Base-by-base conservation (phyloP, 2,797 vertebrate species). In the Heteromormyrus szaboi region DNA sequence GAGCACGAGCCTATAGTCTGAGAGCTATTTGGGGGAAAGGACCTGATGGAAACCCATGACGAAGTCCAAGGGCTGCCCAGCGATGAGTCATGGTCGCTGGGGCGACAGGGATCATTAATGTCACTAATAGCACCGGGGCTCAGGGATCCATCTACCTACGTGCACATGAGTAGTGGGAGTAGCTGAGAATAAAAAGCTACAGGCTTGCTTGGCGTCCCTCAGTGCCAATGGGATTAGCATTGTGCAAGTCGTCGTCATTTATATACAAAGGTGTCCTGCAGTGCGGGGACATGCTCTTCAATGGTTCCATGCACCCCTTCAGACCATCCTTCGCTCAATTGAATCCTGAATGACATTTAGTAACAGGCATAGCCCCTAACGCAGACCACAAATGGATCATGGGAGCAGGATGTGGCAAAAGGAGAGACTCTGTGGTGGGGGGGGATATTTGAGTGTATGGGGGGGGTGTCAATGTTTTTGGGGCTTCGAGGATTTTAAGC, bases 321-420 rank as follows among this genome's bases (percentile, higher is more conserved):
- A 19, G 14, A 79, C 33, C 14, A 79, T 17, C 37, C n/a, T 12
- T 12, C 11, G 19, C 81, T 9, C 44, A 46, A 3, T 50, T n/a
- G 46, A 41, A 46, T 84, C 22, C 81, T 51, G 89, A 68, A 85
- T 85, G 83, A 88, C 25, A 81, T 85, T 89, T 65, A 53, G 59
- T 84, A 46, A 50, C 37, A 86, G 81, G 85, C 83, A 68, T 59
- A 83, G 17, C 72, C 72, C 37, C 72, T 37, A 76, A 76, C 14
- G 33, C 33, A 33, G 68, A 54, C 54, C 37, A 54, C 44, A 89
- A 85, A 46, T 7, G 59, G 59, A 86, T 89, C 88, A 87, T 84
- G 48, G 25, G 2, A 17, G 37, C 50, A 89, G 88, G 46, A 48
- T 90, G 89, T 88, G 83, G 46, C 22, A 50, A 25, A 25, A 85